phyloP scores from a whole-genome alignment of 2,888 invertebrate genomes.

The Epinotia ramella region DNA sequence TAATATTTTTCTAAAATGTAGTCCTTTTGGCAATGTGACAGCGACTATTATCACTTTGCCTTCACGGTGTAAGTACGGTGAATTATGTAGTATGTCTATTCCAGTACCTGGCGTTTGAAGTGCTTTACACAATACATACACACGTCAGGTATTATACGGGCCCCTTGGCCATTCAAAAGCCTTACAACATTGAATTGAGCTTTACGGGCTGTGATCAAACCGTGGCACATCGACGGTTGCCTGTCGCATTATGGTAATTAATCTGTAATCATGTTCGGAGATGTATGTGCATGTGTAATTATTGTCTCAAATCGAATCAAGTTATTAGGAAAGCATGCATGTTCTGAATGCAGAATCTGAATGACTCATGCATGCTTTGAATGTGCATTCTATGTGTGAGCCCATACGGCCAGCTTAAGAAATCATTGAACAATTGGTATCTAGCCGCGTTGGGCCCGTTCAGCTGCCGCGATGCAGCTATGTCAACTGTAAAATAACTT shows the following conservation, averaged over 20 bases:
- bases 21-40: no score
- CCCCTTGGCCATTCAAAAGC: slow-evolving; percentile 22
- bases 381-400: background rate
- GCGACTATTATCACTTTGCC: background rate
- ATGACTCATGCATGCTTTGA: background rate
- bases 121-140: slow-evolving; percentile 25
- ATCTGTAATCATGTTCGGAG: slow-evolving; percentile 12
- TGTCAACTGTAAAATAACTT: no score
- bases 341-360: background rate
- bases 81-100: slow-evolving; percentile 14
- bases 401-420: no score
- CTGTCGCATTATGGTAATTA: slow-evolving; percentile 11
- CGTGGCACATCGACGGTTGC: slow-evolving; percentile 3
- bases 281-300: slow-evolving; percentile 6
- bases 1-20: no score
- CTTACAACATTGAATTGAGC: slow-evolving; percentile 9
- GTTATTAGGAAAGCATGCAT: background rate
- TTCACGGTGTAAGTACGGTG: background rate
- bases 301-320: slow-evolving; percentile 1
- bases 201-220: slow-evolving; percentile 28
- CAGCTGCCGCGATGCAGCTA: no score
- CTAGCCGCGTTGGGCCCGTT: no score
- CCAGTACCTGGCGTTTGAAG: slow-evolving; percentile 22
- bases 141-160: slow-evolving; percentile 31
- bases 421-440: no score